These are phyloP conservation scores for Drosophila saltans DNA, from an alignment of 1,140 invertebrate genomes.

Conservation along the genomic window DNA sequence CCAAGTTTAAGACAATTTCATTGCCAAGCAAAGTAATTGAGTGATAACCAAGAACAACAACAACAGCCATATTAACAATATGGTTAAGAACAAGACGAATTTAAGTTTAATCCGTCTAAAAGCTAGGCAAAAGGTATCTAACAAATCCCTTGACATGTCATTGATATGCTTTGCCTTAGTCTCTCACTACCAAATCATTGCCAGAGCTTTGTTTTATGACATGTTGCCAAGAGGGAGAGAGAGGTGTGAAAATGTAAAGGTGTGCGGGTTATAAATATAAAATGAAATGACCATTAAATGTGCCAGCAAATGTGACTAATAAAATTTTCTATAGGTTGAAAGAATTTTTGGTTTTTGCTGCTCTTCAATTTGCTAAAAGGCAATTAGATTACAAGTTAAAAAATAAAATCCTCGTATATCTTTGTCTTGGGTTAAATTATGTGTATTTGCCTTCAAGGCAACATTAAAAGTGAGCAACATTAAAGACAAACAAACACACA, in stretches of 20 bases:
- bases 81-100: constrained; percentile 19
- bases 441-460: constrained; percentile 19
- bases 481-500: too few relatives aligned
- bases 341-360: not conserved
- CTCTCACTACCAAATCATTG: constrained; percentile 14
- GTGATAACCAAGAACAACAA: constrained; percentile 34
- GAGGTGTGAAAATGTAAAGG: constrained; percentile 50
- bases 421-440: constrained; percentile 4
- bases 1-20: constrained; percentile 69
- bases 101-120: constrained; percentile 73
- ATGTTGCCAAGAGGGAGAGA: constrained; percentile 14
- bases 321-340: not conserved
- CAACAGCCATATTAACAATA: constrained; percentile 50
- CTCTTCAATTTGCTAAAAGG: constrained; percentile 6
- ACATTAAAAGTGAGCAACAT: constrained; percentile 16
- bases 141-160: constrained; percentile 54
- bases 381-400: not conserved
- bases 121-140: constrained; percentile 58
- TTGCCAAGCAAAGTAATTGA: constrained; percentile 68
- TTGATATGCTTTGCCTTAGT: constrained; percentile 37
- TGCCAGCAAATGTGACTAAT: constrained; percentile 16
- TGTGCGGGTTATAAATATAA: constrained; percentile 53
- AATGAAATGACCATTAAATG: constrained; percentile 21
- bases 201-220: constrained; percentile 60
- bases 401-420: not conserved